Base-by-base conservation (phyloP, 2,797 vertebrate species). In the Tapera naevia region DNA sequence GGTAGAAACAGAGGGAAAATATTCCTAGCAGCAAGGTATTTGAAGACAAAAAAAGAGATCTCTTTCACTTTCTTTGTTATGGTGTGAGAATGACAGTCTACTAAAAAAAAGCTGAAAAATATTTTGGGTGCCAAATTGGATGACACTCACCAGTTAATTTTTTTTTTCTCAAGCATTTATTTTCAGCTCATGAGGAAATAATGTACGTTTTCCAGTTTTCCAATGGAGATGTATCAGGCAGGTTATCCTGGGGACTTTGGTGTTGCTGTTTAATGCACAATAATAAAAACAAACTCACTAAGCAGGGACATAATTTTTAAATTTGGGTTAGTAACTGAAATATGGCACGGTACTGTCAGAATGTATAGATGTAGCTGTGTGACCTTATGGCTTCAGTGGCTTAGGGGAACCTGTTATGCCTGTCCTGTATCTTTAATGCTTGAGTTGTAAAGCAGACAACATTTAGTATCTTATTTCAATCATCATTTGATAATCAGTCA, bases 31-130 rank as follows among this genome's bases (percentile, higher is more conserved):
- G 70, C 43, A 53, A 66, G 32, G 18, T 65, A 45, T 30, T 74
- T 67, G 71, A 62, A 70, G 64, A 21, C 24, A 78, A 48, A 39
- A 56, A 79, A 88, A 57, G 33, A 21, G 16, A 3, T 54, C 48
- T 53, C 6, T 19, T 74, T 91, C 33, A 48, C n/a, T 90, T 86
- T 65, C 71, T 74, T 88, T 28, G 32, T 86, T 61, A 45, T 56
- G n/a, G 2, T 56, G 32, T 62, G 74, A 76, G 64, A 94, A 88
- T 46, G 58, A 58, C 18, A 32, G 62, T 2, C 39, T 69, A 23
- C 53, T 61, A 50, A 57, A 89, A n/a, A n/a, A 93, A 81, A 72
- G 70, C 25, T 79, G 72, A 51, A 87, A 92, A 84, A 75, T 86
- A 62, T 24, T 92, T 61, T 64, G 50, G 24, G 9, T 89, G 57